phyloP scores from a whole-genome alignment of 2,888 invertebrate genomes.

The Cephus sareptanus region DNA sequence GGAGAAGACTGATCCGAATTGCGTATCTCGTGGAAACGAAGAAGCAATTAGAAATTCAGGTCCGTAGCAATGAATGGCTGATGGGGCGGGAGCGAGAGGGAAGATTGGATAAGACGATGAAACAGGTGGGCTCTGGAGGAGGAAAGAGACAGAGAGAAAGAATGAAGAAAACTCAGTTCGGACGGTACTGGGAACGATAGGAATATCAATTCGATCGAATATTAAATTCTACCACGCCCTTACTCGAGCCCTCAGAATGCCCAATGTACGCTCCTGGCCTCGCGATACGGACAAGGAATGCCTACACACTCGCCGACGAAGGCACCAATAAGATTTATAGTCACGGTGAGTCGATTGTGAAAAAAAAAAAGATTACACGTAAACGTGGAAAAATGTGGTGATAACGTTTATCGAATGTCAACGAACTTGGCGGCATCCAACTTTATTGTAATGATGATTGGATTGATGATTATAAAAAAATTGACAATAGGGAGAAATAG shows the following conservation, averaged over 20 bases:
- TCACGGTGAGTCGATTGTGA: not conserved
- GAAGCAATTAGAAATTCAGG: conserved; percentile 9
- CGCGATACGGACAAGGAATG: not conserved
- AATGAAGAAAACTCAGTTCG: conserved; percentile 2
- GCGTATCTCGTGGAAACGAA: conserved; percentile 14
- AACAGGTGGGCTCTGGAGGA: too few species aligned
- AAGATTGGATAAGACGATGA: not conserved
- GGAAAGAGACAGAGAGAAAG: not conserved
- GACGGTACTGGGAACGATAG: conserved; percentile 8
- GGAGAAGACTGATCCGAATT: conserved; percentile 6
- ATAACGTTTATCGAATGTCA: not conserved
- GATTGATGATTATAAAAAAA: too few species aligned
- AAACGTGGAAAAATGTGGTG: not conserved
- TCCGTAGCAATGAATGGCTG: not conserved
- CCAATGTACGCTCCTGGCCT: conserved; percentile 1
- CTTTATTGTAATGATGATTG: not conserved
- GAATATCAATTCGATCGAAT: conserved; percentile 26
- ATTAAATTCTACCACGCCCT: conserved; percentile 24
- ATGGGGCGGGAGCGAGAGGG: not conserved
- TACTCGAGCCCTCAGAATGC: not conserved
- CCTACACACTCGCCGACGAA: not conserved
- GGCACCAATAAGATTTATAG: conserved; percentile 3
- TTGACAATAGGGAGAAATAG: not conserved
- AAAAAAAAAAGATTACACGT: not conserved
- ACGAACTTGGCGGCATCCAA: not conserved